These are phyloP conservation scores for Ephestia elutella DNA, from an alignment of 1,140 invertebrate genomes.

Conservation along the genomic window DNA sequence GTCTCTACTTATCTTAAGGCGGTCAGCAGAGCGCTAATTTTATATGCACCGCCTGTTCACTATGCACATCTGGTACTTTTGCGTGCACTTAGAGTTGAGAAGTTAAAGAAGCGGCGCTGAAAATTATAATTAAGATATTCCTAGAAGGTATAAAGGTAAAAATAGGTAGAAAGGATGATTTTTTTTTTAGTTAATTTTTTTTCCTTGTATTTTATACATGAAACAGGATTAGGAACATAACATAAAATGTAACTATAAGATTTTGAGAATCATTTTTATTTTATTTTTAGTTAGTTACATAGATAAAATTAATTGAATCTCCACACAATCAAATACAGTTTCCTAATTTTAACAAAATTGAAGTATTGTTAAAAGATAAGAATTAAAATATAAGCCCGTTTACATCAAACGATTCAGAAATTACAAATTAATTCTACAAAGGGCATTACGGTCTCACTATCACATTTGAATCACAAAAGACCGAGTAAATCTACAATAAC, in stretches of 20 bases:
- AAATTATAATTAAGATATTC: neutral
- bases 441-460: neutral
- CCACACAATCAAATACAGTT: neutral
- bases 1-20: conserved; percentile 42
- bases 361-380: no score
- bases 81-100: conserved; percentile 11
- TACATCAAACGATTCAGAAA: neutral
- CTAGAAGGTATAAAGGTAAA: no score
- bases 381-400: neutral
- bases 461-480: conserved; percentile 2
- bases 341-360: no score
- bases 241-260: no score
- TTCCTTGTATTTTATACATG: no score
- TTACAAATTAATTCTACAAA: conserved; percentile 2
- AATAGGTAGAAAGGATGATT: no score
- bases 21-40: conserved; percentile 46
- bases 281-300: no score
- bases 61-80: conserved; percentile 32
- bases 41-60: conserved; percentile 40
- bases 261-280: no score
- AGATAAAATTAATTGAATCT: neutral
- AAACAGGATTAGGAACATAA: no score
- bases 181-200: no score
- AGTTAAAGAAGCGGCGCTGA: neutral
- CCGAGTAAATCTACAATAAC: neutral